Evolutionary conservation across 1,140 invertebrate genomes (phyloP).

Genomic region (Asbolus verrucosus): DNA sequence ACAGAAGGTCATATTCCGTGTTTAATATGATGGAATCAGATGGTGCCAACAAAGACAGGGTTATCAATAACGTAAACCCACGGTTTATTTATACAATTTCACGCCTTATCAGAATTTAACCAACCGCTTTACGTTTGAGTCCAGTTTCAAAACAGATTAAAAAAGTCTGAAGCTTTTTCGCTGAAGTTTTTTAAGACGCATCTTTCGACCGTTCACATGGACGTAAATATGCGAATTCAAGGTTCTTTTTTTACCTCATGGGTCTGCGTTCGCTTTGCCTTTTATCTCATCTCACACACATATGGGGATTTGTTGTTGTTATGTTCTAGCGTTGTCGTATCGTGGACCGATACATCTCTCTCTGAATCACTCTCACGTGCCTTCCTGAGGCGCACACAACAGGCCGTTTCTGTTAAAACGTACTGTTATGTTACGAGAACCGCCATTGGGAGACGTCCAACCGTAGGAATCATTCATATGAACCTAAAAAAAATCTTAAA

Average conservation of each 20-base stretch:
- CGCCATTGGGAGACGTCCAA: conserved; percentile 29
- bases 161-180: no score
- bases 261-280: conserved; percentile 29
- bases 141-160: no score
- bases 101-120: no score
- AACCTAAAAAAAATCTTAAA: conserved; percentile 1
- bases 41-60: no score
- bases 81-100: no score
- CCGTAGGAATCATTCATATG: conserved; percentile 43
- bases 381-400: conserved; percentile 35
- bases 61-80: no score
- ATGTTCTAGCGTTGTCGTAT: conserved; percentile 58
- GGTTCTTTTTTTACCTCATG: conserved; percentile 1
- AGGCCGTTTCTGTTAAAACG: conserved; percentile 33
- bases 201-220: conserved; percentile 2
- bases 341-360: conserved; percentile 29
- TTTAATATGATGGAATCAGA: no score
- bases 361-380: conserved; percentile 30
- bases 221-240: not conserved
- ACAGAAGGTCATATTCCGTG: no score
- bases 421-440: conserved; percentile 27
- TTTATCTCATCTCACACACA: conserved; percentile 60
- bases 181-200: not conserved
- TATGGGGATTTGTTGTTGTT: conserved; percentile 63
- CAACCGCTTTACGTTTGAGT: no score